Percentiles rank a stretch among this genome's conserved stretches.
phyloP scores from a whole-genome alignment of 2,113 vertebrate genomes.

The Synodontis membranacea region DNA sequence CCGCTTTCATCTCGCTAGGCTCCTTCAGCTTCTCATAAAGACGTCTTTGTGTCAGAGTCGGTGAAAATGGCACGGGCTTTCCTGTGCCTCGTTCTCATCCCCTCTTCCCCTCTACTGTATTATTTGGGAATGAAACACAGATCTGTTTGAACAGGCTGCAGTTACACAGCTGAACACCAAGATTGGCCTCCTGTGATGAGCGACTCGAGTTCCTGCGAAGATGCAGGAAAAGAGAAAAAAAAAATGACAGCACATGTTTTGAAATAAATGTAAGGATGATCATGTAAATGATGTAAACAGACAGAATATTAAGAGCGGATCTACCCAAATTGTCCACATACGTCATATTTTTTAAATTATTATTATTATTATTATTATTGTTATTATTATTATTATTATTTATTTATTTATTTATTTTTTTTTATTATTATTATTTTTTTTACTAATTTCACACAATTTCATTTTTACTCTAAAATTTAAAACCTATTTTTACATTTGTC shows the following conservation, averaged over 20 bases:
- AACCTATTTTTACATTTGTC: not conserved
- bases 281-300: not conserved
- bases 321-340: not conserved
- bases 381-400: too few species aligned
- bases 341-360: too few species aligned
- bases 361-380: too few species aligned
- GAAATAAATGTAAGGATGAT: not conserved
- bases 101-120: conserved; percentile 29
- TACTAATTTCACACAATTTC: not conserved
- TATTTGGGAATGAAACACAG: conserved; percentile 51
- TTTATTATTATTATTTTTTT: too few species aligned
- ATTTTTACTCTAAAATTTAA: not conserved
- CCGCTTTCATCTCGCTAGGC: conserved; percentile 51
- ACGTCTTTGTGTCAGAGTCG: conserved; percentile 45
- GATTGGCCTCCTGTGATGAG: conserved; percentile 31
- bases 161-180: conserved; percentile 40
- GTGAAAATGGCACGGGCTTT: conserved; percentile 13
- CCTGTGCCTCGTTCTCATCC: conserved; percentile 27
- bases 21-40: conserved; percentile 42
- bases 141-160: conserved; percentile 54
- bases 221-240: not conserved
- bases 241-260: not conserved
- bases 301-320: too few species aligned
- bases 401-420: too few species aligned
- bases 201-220: not conserved